A percentile compares a stretch with the other conserved stretches of the same genome.
These are phyloP conservation scores for Catharus ustulatus DNA, from an alignment of 2,797 vertebrate genomes.

Conservation along the genomic window DNA sequence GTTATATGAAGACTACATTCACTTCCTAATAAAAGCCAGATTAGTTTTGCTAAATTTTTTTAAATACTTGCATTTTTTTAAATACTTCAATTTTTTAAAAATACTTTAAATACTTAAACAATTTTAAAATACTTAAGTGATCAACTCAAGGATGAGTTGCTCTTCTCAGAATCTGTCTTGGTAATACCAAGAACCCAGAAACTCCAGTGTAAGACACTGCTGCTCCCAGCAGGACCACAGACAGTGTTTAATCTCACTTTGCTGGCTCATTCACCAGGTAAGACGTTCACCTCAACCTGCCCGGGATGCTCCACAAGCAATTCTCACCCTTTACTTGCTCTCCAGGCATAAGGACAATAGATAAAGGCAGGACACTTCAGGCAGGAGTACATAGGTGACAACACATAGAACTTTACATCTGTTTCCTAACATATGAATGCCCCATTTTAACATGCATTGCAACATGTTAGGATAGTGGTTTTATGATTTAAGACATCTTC, in stretches of 20 bases:
- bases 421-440: not conserved
- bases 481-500: not conserved
- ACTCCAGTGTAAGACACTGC: not conserved
- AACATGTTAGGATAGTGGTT: not conserved
- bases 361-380: not conserved
- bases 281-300: not conserved
- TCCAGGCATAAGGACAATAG: not conserved
- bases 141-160: not conserved
- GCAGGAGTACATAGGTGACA: not conserved
- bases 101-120: too few species aligned
- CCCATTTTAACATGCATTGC: rapidly evolving
- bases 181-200: not conserved
- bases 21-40: not conserved
- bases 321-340: not conserved
- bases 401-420: not conserved
- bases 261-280: not conserved
- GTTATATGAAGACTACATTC: not conserved
- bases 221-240: not conserved
- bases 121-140: not conserved
- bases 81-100: too few species aligned
- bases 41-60: not conserved
- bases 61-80: not conserved
- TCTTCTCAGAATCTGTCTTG: not conserved
- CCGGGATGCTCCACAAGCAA: not conserved
- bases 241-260: not conserved